These are phyloP conservation scores for Amblyopsis hoosieri DNA, from an alignment of 2,797 vertebrate species.

Conservation along the genomic window DNA sequence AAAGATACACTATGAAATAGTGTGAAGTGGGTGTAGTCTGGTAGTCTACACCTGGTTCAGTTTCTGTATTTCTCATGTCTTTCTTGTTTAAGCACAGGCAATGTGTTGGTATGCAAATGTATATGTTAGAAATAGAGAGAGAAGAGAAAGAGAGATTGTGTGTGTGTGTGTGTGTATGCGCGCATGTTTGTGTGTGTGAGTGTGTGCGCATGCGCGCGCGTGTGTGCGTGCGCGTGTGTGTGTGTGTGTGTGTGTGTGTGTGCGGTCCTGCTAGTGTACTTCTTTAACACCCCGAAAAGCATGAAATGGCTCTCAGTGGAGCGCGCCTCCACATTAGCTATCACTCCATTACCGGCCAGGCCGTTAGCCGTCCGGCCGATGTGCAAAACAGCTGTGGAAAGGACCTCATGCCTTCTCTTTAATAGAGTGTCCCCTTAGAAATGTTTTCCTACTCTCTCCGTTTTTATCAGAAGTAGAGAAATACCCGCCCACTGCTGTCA, in stretches of 20 bases:
- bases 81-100: slow-evolving; percentile 9
- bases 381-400: slow-evolving; percentile 84
- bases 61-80: slow-evolving; percentile 5
- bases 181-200: too few species aligned
- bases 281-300: slow-evolving; percentile 69
- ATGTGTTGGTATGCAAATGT: slow-evolving; percentile 2
- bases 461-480: slow-evolving; percentile 87
- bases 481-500: slow-evolving; percentile 88
- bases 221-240: not conserved
- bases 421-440: slow-evolving; percentile 86
- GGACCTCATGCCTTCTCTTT: slow-evolving; percentile 80
- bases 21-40: not conserved
- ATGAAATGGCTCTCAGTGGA: slow-evolving; percentile 69
- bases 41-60: slow-evolving; percentile 2
- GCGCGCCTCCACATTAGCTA: slow-evolving; percentile 65
- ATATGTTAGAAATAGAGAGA: slow-evolving; percentile 12
- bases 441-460: slow-evolving; percentile 85
- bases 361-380: slow-evolving; percentile 70
- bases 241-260: slow-evolving; percentile 24
- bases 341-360: slow-evolving; percentile 74
- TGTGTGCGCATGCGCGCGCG: not conserved
- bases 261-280: slow-evolving; percentile 66
- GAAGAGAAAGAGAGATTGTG: not conserved
- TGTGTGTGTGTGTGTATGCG: too few species aligned
- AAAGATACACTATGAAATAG: not conserved